Percentiles rank a stretch among this genome's conserved stretches.
Conservation (phyloP, 2,797 vertebrate genomes). For the Acipenser oxyrinchus region DNA sequence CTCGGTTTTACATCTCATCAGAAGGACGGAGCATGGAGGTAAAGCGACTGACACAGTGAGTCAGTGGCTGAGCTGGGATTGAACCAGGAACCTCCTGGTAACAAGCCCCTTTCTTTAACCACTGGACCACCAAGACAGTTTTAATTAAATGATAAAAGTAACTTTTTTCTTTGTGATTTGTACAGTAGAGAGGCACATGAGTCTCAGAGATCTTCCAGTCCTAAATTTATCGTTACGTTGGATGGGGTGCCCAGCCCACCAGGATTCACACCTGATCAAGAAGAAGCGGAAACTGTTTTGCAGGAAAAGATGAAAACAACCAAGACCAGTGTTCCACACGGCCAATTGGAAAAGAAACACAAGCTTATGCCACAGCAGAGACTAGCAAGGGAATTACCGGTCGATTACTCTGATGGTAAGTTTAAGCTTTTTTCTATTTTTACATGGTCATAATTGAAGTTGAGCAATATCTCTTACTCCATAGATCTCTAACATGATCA, state of each 20-base stretch:
- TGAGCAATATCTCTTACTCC: background rate
- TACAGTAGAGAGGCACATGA: constrained; percentile 55
- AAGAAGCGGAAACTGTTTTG: constrained; percentile 67
- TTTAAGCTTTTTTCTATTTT: background rate
- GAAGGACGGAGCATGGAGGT: no score
- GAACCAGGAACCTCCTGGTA: no score
- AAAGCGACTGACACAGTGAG: no score
- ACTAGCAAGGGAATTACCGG: constrained; percentile 31
- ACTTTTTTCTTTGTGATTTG: background rate
- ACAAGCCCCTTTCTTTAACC: no score
- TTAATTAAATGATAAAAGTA: no score
- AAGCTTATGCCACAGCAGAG: constrained; percentile 63
- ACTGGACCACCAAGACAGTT: no score
- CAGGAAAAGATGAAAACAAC: constrained; percentile 60
- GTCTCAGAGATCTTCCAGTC: constrained; percentile 70
- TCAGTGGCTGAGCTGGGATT: no score
- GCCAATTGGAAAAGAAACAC: constrained; percentile 42
- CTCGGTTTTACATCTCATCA: no score
- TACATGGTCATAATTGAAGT: background rate
- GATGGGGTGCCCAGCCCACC: constrained; percentile 90
- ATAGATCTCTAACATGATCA: no score
- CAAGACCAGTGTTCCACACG: constrained; percentile 38
- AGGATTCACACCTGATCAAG: constrained; percentile 67
- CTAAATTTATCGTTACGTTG: constrained; percentile 95
- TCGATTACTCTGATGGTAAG: constrained; percentile 37